Conservation (phyloP, 2,797 vertebrate genomes). For the Cuculus canorus region DNA sequence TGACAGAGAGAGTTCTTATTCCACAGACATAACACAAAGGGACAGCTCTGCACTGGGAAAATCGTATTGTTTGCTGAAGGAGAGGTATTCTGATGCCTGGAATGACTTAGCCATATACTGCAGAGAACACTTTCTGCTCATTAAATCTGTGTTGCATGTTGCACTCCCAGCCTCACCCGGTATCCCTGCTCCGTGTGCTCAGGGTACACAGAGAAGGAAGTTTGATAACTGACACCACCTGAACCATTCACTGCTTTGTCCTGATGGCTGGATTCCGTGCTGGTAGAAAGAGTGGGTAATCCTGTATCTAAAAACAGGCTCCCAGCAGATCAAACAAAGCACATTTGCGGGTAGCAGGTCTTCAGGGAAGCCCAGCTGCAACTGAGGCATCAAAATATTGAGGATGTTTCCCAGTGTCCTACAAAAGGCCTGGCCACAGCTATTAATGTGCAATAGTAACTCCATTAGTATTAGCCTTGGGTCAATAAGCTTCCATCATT, state of each 20-base stretch:
- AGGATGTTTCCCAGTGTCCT: not conserved
- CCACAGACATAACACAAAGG: not conserved
- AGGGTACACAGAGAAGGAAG: accelerated
- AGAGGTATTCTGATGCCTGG: not conserved
- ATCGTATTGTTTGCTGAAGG: not conserved
- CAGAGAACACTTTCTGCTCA: not conserved
- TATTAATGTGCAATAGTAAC: not conserved
- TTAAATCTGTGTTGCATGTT: not conserved
- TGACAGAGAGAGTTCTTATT: not conserved
- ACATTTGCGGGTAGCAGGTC: not conserved
- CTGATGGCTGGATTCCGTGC: not conserved
- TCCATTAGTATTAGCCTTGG: not conserved
- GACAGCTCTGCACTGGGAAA: not conserved
- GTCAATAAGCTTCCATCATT: not conserved
- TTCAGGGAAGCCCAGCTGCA: not conserved
- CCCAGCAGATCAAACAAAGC: not conserved
- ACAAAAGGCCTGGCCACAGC: not conserved
- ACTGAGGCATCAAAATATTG: not conserved
- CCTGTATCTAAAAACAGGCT: accelerated
- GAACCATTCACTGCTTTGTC: not conserved
- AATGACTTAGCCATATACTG: not conserved
- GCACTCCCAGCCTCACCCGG: not conserved
- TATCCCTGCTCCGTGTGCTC: not conserved
- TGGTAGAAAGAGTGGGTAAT: not conserved
- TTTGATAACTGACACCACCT: not conserved